Base-by-base conservation (phyloP, 2,888 invertebrate species). In the Electrophaes corylata region DNA sequence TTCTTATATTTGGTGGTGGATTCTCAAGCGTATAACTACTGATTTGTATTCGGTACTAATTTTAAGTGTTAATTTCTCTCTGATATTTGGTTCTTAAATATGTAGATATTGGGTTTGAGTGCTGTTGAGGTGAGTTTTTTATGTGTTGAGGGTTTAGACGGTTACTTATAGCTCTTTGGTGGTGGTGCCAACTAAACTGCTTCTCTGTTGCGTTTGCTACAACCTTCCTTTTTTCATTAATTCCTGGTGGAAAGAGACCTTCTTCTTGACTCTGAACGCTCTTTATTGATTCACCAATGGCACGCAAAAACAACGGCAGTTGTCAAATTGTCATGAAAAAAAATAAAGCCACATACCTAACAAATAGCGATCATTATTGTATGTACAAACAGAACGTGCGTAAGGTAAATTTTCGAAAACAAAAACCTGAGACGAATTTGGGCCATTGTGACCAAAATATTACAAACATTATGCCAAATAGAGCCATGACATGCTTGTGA, bases 401-500 rank as follows among this genome's bases (percentile, higher is more conserved):
- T 37, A 37, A 37, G 37, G 37, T 37, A 4, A 35, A 5, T 37
- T 37, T 37, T 37, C 10, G 37, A 37, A 37, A 35, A 5, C 5
- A 12, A 23, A 20, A 37, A 37, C 14, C 37, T 37, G 37, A 37
- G 4, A 26, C 47, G 8, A 41, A 47, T 41, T 37, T 18, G 20
- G 4, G 16, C 23, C 23, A 54, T 54, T 54, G 14, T 45, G 26
- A 52, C 16, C 18, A 39, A 10, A 18, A 39, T 6, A 26, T 20
- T 11, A 12, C 19, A 23, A 19, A 26, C 20, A 39, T 29, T 47
- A 40, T 47, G 39, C 41, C 46, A 41, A 53, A 53, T 19, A 45
- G 4, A 37, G 39, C 40, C 31, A 41, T 44, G 44, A 39, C 52
- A 40, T 45, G 41, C 14, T 20, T 29, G 52, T 26, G 39, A 46